These are phyloP conservation scores for Argynnis bischoffii DNA, from an alignment of 2,888 invertebrate genomes.

Conservation along the genomic window DNA sequence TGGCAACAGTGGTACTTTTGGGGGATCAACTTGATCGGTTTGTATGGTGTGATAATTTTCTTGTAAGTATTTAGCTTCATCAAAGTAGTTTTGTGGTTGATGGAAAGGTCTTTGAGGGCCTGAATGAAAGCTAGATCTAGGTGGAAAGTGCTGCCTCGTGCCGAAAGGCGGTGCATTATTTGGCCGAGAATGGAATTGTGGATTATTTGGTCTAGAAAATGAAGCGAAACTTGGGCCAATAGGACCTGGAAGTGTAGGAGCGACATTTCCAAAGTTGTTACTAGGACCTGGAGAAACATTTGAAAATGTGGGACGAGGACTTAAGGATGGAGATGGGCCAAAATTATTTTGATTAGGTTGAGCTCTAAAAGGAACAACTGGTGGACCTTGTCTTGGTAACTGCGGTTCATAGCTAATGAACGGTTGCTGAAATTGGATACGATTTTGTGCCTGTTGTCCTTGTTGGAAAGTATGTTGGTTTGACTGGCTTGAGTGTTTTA, in stretches of 20 bases:
- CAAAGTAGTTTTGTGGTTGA: constrained; percentile 68
- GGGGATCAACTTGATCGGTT: constrained; percentile 71
- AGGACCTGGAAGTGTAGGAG: constrained; percentile 65
- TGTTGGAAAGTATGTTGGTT: constrained; percentile 56
- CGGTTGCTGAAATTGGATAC: constrained; percentile 75
- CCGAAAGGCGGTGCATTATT: constrained; percentile 58
- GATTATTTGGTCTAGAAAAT: constrained; percentile 62
- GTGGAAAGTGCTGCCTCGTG: constrained; percentile 67
- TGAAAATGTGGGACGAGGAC: constrained; percentile 57
- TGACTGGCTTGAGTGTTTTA: constrained; percentile 47
- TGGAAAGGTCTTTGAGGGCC: constrained; percentile 81
- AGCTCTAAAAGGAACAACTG: constrained; percentile 66
- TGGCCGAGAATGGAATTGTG: constrained; percentile 63
- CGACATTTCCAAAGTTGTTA: constrained; percentile 54
- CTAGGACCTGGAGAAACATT: constrained; percentile 59
- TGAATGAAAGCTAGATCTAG: constrained; percentile 70
- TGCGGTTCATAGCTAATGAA: constrained; percentile 70
- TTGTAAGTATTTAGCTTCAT: constrained; percentile 78
- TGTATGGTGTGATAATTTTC: constrained; percentile 80
- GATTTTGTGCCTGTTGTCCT: constrained; percentile 67
- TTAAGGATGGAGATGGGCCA: constrained; percentile 57
- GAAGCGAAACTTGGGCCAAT: constrained; percentile 59
- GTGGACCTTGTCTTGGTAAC: constrained; percentile 70
- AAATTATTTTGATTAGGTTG: constrained; percentile 67
- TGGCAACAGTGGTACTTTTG: constrained; percentile 69